Base-by-base conservation (phyloP, 2,113 vertebrate genomes). In the Panthera leo region DNA sequence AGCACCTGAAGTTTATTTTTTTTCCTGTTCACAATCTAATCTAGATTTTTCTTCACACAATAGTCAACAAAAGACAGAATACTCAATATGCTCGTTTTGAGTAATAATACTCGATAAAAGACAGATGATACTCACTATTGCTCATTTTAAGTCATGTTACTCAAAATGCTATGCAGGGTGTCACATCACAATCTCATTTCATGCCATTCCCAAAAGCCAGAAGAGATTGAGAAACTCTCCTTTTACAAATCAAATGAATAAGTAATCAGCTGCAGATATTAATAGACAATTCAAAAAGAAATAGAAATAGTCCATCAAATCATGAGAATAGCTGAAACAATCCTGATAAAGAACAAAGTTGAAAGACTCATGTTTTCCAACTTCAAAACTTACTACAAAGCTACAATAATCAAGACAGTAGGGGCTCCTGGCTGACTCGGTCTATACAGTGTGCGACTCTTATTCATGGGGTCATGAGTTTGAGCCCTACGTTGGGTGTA, bases 171-270 rank as follows among this genome's bases (percentile, higher is more conserved):
- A 5, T 11, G 6, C 80, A 13, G 7, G 5, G 55, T 67, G 6
- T 18, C 65, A n/a, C 45, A 53, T 45, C 75, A 61, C 61, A 87
- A 51, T 16, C 11, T 79, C 53, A 82, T 48, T 89, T 71, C 29
- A 53, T 4, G 34, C 75, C 18, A 42, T 39, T 83, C 45, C n/a
- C 90, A 36, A 65, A 95, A 83, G 34, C 15, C 45, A 88, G 11
- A 25, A 61, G 48, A 85, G 75, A 79, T 68, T 36, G 76, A 76
- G 39, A 92, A 89, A 75, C 11, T 36, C 19, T 88, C 73, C 18
- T 96, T 71, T 92, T 45, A 89, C 42, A 94, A 71, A 76, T 65
- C 55, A 90, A 83, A 78, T 90, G 31, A 71, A 42, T 58, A 89
- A 34, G 4, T 53, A 93, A 78, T 70, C 61, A 75, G 23, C n/a